These are phyloP conservation scores for Hyppa rectilinea DNA, from an alignment of 2,888 invertebrate genomes.

Conservation along the genomic window DNA sequence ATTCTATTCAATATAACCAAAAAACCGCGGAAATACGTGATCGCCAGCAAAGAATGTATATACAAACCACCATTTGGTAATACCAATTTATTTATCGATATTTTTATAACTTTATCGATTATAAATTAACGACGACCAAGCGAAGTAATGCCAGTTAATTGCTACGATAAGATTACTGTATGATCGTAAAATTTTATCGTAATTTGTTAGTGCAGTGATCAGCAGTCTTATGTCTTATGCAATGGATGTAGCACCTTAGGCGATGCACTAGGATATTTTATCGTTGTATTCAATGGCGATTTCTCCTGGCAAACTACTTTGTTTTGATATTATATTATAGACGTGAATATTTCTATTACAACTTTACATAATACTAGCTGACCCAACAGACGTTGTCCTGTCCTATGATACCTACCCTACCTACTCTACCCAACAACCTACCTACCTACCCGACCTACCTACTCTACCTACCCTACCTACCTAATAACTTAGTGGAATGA, in stretches of 20 bases:
- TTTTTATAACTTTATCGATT: slow-evolving; percentile 65
- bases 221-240: slow-evolving; percentile 42
- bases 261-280: slow-evolving; percentile 42
- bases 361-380: no score
- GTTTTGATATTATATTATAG: slow-evolving; percentile 22
- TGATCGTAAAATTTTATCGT: slow-evolving; percentile 69
- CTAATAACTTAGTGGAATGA: no score
- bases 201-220: slow-evolving; percentile 63
- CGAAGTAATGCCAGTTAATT: slow-evolving; percentile 71
- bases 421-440: no score
- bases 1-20: slow-evolving; percentile 15
- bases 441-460: no score
- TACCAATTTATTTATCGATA: slow-evolving; percentile 60
- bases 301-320: slow-evolving; percentile 30
- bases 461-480: no score
- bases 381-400: no score
- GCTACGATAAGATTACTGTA: slow-evolving; percentile 74
- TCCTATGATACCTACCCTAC: no score
- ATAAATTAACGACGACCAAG: slow-evolving; percentile 59
- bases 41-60: slow-evolving; percentile 4
- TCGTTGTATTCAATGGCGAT: slow-evolving; percentile 29
- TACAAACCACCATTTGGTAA: slow-evolving; percentile 54
- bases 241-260: slow-evolving; percentile 43
- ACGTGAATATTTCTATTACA: slow-evolving; percentile 28
- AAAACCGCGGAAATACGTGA: slow-evolving; percentile 11